These are phyloP conservation scores for Myotis davidii DNA, from an alignment of 2,113 vertebrate genomes.

Conservation along the genomic window DNA sequence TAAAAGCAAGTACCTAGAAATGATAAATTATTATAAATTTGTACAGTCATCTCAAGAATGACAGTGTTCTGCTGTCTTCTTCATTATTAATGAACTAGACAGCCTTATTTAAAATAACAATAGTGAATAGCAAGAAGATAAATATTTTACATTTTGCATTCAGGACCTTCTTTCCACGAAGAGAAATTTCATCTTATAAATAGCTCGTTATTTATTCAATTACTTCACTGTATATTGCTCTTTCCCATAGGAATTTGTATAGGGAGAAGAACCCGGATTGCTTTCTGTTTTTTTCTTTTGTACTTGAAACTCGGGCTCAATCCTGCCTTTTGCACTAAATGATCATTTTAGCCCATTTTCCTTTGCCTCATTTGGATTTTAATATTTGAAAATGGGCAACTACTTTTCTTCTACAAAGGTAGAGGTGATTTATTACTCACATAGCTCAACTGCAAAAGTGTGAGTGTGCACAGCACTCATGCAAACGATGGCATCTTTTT, in stretches of 20 bases:
- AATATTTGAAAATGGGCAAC: slow-evolving; percentile 48
- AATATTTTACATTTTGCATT: slow-evolving; percentile 73
- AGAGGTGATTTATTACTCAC: background rate
- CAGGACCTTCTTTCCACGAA: slow-evolving; percentile 32
- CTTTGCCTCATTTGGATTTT: slow-evolving; percentile 27
- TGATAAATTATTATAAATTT: slow-evolving; percentile 70
- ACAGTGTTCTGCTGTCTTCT: slow-evolving; percentile 47
- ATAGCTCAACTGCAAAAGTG: slow-evolving; percentile 1
- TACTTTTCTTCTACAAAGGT: slow-evolving; percentile 35
- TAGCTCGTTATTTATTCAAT: slow-evolving; percentile 71
- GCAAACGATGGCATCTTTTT: background rate
- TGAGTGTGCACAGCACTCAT: background rate
- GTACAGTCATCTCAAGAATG: slow-evolving; percentile 53
- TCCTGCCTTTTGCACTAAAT: slow-evolving; percentile 44
- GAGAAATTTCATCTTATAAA: slow-evolving; percentile 65
- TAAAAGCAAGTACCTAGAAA: slow-evolving; percentile 63
- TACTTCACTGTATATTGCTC: slow-evolving; percentile 49
- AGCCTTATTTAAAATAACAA: slow-evolving; percentile 52
- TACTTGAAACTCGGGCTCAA: slow-evolving; percentile 36
- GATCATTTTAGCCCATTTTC: slow-evolving; percentile 20
- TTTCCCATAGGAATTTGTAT: slow-evolving; percentile 27
- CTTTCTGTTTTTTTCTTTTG: background rate
- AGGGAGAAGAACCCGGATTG: background rate
- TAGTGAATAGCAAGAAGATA: slow-evolving; percentile 57
- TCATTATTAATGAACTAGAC: slow-evolving; percentile 71